Evolutionary conservation across 2,888 invertebrate genomes (phyloP).

Genomic region (Hirtodrosophila histrioides): DNA sequence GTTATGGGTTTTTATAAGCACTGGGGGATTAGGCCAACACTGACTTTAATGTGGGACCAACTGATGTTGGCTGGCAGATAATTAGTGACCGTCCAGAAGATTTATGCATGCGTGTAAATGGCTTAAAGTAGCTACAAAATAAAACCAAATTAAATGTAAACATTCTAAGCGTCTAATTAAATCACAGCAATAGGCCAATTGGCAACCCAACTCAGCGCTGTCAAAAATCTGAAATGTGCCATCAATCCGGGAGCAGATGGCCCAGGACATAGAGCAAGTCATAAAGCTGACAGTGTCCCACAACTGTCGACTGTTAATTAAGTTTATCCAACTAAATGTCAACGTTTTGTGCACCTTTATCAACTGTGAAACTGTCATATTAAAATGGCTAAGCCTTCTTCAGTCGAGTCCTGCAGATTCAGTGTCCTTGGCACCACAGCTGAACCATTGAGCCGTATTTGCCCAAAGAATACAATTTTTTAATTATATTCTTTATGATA

Average conservation of each 20-base stretch:
- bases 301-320: conserved; percentile 59
- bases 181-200: conserved; percentile 44
- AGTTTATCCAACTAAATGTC: conserved; percentile 55
- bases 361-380: conserved; percentile 56
- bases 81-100: conserved; percentile 71
- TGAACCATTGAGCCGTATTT: conserved; percentile 1
- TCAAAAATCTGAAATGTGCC: conserved; percentile 61
- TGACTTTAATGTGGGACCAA: conserved; percentile 69
- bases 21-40: conserved; percentile 62
- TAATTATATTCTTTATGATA: too few relatives aligned
- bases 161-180: conserved; percentile 72
- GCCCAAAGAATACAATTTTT: too few relatives aligned
- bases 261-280: conserved; percentile 23
- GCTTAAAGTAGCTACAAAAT: conserved; percentile 71
- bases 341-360: conserved; percentile 57
- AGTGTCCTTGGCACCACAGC: conserved; percentile 1
- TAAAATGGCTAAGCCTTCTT: conserved; percentile 50
- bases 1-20: conserved; percentile 63
- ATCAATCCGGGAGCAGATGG: conserved; percentile 61
- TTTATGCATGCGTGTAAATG: conserved; percentile 75
- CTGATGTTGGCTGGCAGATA: conserved; percentile 73
- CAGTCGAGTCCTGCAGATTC: neutral
- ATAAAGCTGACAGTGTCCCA: conserved; percentile 26
- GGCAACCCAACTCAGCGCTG: conserved; percentile 55
- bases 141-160: conserved; percentile 70